Conservation (phyloP, 2,888 invertebrate species). For the Sarcophaga variegata region DNA sequence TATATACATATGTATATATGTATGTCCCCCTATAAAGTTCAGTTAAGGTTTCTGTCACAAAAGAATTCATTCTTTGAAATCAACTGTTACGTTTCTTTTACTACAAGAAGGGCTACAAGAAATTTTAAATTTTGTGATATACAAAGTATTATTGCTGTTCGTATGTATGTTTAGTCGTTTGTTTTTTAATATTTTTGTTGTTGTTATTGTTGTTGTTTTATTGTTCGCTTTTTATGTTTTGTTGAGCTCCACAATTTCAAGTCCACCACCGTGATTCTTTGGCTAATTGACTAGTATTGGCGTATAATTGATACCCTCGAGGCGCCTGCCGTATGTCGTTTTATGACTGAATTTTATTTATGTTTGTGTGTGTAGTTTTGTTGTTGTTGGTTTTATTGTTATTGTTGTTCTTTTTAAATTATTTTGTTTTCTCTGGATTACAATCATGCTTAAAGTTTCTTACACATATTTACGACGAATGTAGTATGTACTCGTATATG, state of each 20-base stretch:
- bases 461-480: not conserved
- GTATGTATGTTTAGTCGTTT: not conserved
- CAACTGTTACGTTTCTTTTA: conserved; percentile 11
- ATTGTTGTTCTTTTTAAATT: not conserved
- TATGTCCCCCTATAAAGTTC: too few relatives aligned
- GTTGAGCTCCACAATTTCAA: conserved; percentile 33
- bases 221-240: conserved; percentile 6
- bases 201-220: not conserved
- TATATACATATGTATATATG: too few relatives aligned
- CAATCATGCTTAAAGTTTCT: conserved; percentile 13
- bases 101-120: not conserved
- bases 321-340: conserved; percentile 66
- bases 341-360: conserved; percentile 59
- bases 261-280: conserved; percentile 59
- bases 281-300: conserved; percentile 67
- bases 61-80: conserved; percentile 30
- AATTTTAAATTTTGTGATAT: conserved; percentile 1
- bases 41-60: not conserved
- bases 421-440: conserved; percentile 14
- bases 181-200: not conserved
- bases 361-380: too few relatives aligned
- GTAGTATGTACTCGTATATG: too few relatives aligned
- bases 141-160: conserved; percentile 26
- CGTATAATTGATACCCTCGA: conserved; percentile 64
- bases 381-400: conserved; percentile 5